phyloP scores from a whole-genome alignment of 2,113 vertebrate species.

The Amblyopsis rosae region DNA sequence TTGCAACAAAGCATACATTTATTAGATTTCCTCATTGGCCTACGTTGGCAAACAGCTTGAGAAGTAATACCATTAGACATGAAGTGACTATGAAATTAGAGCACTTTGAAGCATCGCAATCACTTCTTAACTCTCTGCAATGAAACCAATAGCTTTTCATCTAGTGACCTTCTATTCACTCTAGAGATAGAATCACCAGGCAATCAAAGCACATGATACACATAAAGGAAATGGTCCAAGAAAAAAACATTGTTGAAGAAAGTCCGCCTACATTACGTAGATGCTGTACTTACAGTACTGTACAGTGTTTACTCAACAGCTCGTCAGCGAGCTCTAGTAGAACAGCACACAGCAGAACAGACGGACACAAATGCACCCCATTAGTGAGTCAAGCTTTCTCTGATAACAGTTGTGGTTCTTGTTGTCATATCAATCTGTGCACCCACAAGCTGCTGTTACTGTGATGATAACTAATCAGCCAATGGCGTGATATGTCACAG shows the following conservation, averaged over 20 bases:
- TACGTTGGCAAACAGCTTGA: background rate
- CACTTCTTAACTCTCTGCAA: background rate
- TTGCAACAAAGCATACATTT: too few relatives aligned
- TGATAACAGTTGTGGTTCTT: slow-evolving; percentile 28
- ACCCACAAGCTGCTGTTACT: slow-evolving; percentile 54
- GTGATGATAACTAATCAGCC: slow-evolving; percentile 49
- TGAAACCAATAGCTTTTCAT: background rate
- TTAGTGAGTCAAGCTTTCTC: slow-evolving; percentile 48
- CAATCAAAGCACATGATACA: background rate
- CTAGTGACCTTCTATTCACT: background rate
- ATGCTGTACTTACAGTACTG: too few relatives aligned
- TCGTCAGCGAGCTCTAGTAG: background rate
- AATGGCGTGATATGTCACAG: slow-evolving; percentile 29
- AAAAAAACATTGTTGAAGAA: too few relatives aligned
- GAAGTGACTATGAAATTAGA: background rate
- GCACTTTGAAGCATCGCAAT: background rate
- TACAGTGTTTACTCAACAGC: too few relatives aligned
- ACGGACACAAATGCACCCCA: background rate
- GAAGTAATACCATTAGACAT: background rate
- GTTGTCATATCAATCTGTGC: slow-evolving; percentile 47
- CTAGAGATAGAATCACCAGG: background rate
- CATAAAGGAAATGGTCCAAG: background rate
- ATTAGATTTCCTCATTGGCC: too few relatives aligned
- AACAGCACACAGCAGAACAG: background rate
- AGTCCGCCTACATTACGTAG: too few relatives aligned